Percentiles rank a stretch among this genome's conserved stretches.
Evolutionary conservation across 2,888 invertebrate genomes (phyloP).

Genomic region (Melipona bicolor): DNA sequence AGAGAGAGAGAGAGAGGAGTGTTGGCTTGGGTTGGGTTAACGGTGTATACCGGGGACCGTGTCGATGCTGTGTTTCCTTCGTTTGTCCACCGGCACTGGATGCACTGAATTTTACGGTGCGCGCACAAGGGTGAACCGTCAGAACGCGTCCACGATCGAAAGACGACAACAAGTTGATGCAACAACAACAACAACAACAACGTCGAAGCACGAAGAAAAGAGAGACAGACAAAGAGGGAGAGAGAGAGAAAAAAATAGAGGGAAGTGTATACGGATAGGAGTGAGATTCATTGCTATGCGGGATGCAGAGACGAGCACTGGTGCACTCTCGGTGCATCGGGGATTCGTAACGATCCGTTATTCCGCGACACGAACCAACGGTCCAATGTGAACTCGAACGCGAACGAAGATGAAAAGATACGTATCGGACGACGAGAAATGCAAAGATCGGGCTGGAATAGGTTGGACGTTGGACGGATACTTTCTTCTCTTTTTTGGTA

Average conservation of each 20-base stretch:
- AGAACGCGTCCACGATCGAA: conserved; percentile 40
- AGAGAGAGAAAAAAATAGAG: background rate
- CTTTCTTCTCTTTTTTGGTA: background rate
- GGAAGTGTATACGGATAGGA: background rate
- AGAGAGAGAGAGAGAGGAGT: background rate
- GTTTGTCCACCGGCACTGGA: conserved; percentile 49
- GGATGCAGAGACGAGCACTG: conserved; percentile 11
- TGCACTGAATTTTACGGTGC: conserved; percentile 41
- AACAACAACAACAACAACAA: conserved; percentile 30
- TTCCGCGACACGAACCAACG: conserved; percentile 20
- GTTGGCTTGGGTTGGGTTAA: conserved; percentile 59
- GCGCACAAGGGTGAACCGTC: conserved; percentile 32
- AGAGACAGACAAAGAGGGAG: background rate
- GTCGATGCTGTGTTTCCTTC: conserved; percentile 58
- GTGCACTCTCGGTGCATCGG: conserved; percentile 12
- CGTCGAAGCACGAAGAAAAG: background rate
- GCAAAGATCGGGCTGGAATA: background rate
- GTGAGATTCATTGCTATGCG: conserved; percentile 42
- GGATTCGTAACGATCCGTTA: conserved; percentile 46
- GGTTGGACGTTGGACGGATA: background rate
- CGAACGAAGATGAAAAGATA: conserved; percentile 9
- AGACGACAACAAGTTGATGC: conserved; percentile 37
- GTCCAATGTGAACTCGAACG: background rate
- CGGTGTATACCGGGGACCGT: conserved; percentile 58
- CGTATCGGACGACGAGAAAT: conserved; percentile 3